Evolutionary conservation across 2,888 invertebrate species (phyloP).

Genomic region (Cryptosula pallasiana): DNA sequence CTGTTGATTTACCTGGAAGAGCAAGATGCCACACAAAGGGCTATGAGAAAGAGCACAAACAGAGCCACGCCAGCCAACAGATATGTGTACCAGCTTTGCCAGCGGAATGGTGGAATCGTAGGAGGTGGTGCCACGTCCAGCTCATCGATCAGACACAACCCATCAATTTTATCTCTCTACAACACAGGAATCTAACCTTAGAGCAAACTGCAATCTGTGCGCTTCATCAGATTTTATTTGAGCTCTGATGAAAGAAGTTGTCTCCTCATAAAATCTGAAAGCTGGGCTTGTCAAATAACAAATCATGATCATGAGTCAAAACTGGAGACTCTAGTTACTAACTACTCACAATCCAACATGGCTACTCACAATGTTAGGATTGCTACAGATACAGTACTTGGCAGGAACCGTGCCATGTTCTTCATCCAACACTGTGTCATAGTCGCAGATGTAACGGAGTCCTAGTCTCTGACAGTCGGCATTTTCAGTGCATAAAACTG

Average conservation of each 20-base stretch:
- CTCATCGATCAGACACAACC: background rate
- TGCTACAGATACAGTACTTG: conserved; percentile 20
- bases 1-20: too few relatives aligned
- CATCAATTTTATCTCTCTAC: background rate
- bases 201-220: too few relatives aligned
- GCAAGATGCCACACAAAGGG: conserved; percentile 4
- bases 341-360: too few relatives aligned
- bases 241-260: too few relatives aligned
- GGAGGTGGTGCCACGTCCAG: background rate
- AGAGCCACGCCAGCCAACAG: background rate
- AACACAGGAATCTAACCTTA: background rate
- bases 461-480: conserved; percentile 3
- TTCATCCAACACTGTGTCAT: background rate
- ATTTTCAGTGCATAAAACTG: background rate
- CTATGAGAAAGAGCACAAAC: background rate
- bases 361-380: conserved; percentile 17
- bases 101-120: background rate
- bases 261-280: too few relatives aligned
- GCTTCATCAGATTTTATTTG: too few relatives aligned
- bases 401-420: background rate
- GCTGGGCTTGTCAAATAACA: too few relatives aligned
- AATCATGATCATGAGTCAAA: too few relatives aligned
- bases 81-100: background rate
- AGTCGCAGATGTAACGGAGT: background rate
- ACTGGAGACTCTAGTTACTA: too few relatives aligned